Percentiles rank a stretch among this genome's conserved stretches.
Evolutionary conservation across 1,140 invertebrate genomes (phyloP).

Genomic region (Drosophila ohnishii): DNA sequence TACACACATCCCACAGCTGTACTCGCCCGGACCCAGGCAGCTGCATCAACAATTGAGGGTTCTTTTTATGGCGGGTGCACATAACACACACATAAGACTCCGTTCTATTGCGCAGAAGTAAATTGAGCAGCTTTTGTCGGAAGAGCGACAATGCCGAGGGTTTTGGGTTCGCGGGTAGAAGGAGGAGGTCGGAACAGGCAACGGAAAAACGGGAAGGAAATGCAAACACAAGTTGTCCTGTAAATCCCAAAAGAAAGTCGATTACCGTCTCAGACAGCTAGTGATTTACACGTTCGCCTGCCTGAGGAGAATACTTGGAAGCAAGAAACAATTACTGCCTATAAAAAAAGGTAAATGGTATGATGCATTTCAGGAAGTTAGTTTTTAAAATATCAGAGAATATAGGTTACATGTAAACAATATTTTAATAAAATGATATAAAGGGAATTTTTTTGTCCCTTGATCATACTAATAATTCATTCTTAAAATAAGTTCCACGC

Average conservation of each 20-base stretch:
- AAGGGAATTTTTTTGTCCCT: too few species aligned
- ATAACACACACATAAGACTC: conserved; percentile 18
- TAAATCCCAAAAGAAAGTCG: conserved; percentile 37
- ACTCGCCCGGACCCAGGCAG: conserved; percentile 51
- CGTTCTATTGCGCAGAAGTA: conserved; percentile 45
- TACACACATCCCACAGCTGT: conserved; percentile 33
- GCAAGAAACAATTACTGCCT: background rate
- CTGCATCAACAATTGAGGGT: conserved; percentile 62
- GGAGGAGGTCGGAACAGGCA: background rate
- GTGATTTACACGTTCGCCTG: conserved; percentile 23
- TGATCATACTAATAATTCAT: too few species aligned
- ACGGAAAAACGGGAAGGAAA: conserved; percentile 24
- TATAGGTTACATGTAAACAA: background rate
- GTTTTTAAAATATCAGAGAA: background rate
- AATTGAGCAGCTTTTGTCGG: conserved; percentile 54
- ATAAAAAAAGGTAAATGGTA: background rate
- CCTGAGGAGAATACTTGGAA: conserved; percentile 14
- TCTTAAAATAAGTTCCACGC: too few species aligned
- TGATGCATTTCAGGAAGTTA: too few species aligned
- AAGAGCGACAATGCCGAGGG: conserved; percentile 21
- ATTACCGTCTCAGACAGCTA: conserved; percentile 18
- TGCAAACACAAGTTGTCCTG: conserved; percentile 34
- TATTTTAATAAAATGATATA: too few species aligned
- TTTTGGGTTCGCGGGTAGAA: background rate
- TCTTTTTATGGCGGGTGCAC: conserved; percentile 29